phyloP scores from a whole-genome alignment of 2,888 invertebrate species.

The Antheraea yamamai region DNA sequence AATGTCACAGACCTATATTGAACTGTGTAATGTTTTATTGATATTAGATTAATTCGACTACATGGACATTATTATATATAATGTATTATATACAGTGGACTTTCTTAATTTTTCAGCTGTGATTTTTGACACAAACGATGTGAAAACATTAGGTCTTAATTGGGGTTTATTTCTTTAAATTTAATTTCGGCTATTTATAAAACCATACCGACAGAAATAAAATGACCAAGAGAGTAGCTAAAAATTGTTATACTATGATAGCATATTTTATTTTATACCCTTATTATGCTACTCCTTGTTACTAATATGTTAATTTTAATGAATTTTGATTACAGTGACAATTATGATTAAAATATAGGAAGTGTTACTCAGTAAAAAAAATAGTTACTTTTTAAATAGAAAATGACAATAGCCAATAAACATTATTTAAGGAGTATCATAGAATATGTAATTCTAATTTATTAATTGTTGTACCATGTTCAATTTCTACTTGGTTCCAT shows the following conservation, averaged over 20 bases:
- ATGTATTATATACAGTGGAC: slow-evolving; percentile 1
- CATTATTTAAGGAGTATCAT: background rate
- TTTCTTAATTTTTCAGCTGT: background rate
- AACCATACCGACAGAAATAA: background rate
- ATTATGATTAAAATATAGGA: background rate
- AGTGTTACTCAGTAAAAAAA: background rate
- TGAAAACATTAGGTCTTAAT: background rate
- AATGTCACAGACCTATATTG: slow-evolving; percentile 91
- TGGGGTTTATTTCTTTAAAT: background rate
- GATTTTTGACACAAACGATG: background rate
- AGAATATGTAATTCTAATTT: background rate
- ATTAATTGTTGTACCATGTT: background rate
- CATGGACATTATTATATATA: slow-evolving; percentile 3
- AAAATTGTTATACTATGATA: background rate
- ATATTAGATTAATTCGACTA: slow-evolving; percentile 42
- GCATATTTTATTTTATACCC: background rate
- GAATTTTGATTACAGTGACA: background rate
- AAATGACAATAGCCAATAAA: background rate
- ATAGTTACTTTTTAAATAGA: background rate
- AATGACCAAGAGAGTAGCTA: background rate
- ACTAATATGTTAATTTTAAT: background rate
- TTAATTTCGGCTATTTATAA: background rate
- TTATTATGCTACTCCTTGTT: background rate
- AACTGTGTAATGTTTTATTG: slow-evolving; percentile 98
- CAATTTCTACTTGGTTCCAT: background rate